Base-by-base conservation (phyloP, 2,888 invertebrate species). In the Ligdia adustata region DNA sequence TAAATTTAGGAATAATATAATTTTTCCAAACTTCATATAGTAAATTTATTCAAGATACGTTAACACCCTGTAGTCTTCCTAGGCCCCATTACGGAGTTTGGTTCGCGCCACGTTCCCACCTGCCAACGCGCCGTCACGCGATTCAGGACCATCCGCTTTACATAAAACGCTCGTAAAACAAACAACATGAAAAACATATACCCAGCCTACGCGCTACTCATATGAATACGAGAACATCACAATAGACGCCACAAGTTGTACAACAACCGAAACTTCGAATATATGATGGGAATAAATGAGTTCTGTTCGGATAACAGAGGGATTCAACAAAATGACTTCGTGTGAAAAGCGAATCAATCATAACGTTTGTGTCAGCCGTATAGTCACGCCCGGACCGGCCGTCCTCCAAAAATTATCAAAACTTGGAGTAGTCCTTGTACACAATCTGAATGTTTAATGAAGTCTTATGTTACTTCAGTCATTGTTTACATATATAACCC, bases 111-210 rank as follows among this genome's bases (percentile, higher is more conserved):
- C 50, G n/a, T 15, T 11, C 24, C 32, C 52, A 37, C 39, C 52
- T 31, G 33, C 32, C 43, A 27, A 45, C 31, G 42, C 37, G 24
- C 52, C 57, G 51, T 62, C 76, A 78, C 74, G 76, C 78, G 66
- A 79, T 69, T 56, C 60, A 60, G 55, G 56, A 64, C 56, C 41
- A 44, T 45, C 45, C 47, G 59, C 49, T 74, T 70, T 64, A 64
- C 72, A 75, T 75, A 72, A 71, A 77, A 66, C 52, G 53, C 62
- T 69, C 69, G 65, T 74, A 69, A 75, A 69, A 66, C 45, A 66
- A 55, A 60, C 55, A 55, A 63, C 55, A 63, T 64, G 64, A 66
- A 43, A 3, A 69, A 55, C 53, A 67, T 68, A 63, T 64, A 66
- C 62, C 54, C 57, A 51, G 61, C 62, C 61, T 57, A 64, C 60